Base-by-base conservation (phyloP, 2,888 invertebrate species). In the Timema cristinae region DNA sequence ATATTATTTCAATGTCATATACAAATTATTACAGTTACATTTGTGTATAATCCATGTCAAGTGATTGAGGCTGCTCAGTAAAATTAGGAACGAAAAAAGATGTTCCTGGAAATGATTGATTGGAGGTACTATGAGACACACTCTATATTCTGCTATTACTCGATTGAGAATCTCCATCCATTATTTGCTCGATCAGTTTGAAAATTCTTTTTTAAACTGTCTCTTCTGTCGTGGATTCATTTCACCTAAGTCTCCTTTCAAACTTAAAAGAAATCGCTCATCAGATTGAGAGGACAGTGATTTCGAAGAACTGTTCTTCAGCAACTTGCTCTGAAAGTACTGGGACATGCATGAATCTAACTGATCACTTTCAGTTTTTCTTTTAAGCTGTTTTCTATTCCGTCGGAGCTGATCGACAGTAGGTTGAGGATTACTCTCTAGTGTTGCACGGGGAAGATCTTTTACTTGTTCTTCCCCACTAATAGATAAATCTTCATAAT, bases 221-320 rank as follows among this genome's bases (percentile, higher is more conserved):
- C 56, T 56, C 56, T 56, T 56, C 16, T 56, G 56, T 6, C 56
- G 56, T 2, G 56, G 15, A 56, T 7, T 56, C 56, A 56, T 56
- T 10, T 56, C 56, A 11, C 56, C 16, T 6, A 56, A 16, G 8
- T 56, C 5, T 15, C 56, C 8, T 56, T 11, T n/a, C 56, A 56
- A 56, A 56, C 56, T 56, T 56, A 56, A 56, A 15, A 56, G 13
- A 56, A 56, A 56, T 11, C 32, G 56, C 16, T 56, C 56, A 56
- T 56, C 56, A 15, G 56, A n/a, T 56, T 7, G 56, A 56, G 56
- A 56, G 9, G 56, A 56, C 16, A 10, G 15, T 56, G 56, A 32
- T 32, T 32, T 1, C 32, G 32, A 32, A 32, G 32, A 56, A 56
- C 56, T 11, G 13, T 56, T 16, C 56, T 56, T 56, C 7, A 15